Conservation (phyloP, 2,113 vertebrate genomes). For the Tetrao urogallus region DNA sequence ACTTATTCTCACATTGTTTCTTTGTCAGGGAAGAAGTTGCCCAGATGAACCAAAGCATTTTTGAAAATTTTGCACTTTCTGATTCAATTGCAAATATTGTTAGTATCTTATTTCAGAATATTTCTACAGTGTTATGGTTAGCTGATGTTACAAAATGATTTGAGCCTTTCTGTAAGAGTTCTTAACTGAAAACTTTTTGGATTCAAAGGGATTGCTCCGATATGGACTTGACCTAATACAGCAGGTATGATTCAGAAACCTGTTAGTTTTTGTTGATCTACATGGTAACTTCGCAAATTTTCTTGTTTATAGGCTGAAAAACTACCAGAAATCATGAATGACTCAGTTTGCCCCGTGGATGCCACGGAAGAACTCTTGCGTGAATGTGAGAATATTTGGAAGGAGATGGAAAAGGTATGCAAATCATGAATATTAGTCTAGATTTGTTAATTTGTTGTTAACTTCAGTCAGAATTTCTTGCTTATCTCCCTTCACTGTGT, state of each 20-base stretch:
- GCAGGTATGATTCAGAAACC: background rate
- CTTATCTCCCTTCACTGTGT: background rate
- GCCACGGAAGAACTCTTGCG: slow-evolving; percentile 55
- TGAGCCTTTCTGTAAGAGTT: background rate
- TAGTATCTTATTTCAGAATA: background rate
- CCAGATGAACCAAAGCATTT: background rate
- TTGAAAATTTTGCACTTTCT: background rate
- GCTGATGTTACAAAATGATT: background rate
- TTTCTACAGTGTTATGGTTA: background rate
- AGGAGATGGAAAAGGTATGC: slow-evolving; percentile 76
- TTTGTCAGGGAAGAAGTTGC: background rate
- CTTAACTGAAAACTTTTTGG: background rate
- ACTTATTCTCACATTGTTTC: background rate
- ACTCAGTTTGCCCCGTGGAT: background rate
- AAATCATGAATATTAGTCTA: background rate
- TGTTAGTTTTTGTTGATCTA: background rate
- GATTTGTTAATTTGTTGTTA: background rate
- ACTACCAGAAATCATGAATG: background rate
- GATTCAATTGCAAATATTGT: background rate
- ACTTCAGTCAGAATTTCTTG: background rate
- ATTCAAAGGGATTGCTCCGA: background rate
- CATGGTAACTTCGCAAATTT: background rate
- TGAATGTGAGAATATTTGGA: slow-evolving; percentile 76
- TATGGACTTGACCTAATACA: background rate
- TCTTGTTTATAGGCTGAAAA: slow-evolving; percentile 33